phyloP scores from a whole-genome alignment of 2,113 vertebrate species.

The Entelurus aequoreus region DNA sequence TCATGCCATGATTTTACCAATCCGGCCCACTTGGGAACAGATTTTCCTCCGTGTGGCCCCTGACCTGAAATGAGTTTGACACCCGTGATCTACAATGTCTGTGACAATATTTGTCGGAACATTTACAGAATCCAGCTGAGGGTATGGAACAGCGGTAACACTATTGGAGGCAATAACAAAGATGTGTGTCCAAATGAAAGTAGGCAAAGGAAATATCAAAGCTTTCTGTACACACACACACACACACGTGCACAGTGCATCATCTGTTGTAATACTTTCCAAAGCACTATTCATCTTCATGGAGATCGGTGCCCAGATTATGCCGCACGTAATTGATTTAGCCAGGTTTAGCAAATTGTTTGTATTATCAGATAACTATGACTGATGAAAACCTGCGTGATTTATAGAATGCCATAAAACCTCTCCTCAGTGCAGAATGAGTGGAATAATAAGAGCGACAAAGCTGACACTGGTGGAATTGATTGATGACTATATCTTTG shows the following conservation, averaged over 20 bases:
- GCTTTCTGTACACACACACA: not conserved
- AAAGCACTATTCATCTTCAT: conserved; percentile 34
- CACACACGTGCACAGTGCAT: not conserved
- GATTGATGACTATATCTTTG: conserved; percentile 27
- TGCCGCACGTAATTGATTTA: conserved; percentile 40
- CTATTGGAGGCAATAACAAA: not conserved
- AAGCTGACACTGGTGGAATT: conserved; percentile 12
- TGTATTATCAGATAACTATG: conserved; percentile 55
- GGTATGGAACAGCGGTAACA: not conserved
- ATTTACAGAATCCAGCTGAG: not conserved
- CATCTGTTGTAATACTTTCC: conserved; percentile 21
- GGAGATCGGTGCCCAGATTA: conserved; percentile 22
- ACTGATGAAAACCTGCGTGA: conserved; percentile 36
- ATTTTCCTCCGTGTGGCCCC: too few species aligned
- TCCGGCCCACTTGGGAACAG: too few species aligned
- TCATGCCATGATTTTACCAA: too few species aligned
- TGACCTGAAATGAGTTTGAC: too few species aligned
- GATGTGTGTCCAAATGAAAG: conserved; percentile 19
- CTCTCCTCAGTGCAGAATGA: conserved; percentile 24
- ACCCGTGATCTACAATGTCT: not conserved
- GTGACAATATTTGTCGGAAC: not conserved
- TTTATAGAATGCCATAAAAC: conserved; percentile 48
- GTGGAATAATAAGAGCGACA: conserved; percentile 31
- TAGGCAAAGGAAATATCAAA: conserved; percentile 12
- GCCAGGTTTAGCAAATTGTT: conserved; percentile 45